Evolutionary conservation across 2,113 vertebrate genomes (phyloP), one percentile per base, ranked within the genome.

Genomic region (Paedocypris sp.): DNA sequence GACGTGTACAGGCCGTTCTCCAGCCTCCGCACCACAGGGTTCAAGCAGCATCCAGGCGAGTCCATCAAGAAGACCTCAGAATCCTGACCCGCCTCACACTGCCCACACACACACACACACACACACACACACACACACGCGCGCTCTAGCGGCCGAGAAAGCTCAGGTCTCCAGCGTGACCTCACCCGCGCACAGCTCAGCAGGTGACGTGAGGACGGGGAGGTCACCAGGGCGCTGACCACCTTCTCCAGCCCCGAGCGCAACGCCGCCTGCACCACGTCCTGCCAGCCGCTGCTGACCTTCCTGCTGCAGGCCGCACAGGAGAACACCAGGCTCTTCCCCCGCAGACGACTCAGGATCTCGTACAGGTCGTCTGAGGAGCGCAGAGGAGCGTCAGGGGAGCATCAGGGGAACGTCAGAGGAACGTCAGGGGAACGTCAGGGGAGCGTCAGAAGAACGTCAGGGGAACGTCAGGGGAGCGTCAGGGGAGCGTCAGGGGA

Each of bases 351-450:
- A 0, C 80, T 85, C 48, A 92, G 69, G 62, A 92, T 79, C 68
- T 86, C 83, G 5, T 86, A 88, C 53, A 90, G 80, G 69, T 94
- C 91, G 18, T 92, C 91, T 94, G 70, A 41, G n/a, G 6, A 3
- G 3, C 1, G 23, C 20, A 18, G 19, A 62, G 35, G 9, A 46
- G n/a, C n/a, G n/a, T n/a, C n/a, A n/a, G n/a, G n/a, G n/a, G n/a
- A n/a, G n/a, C n/a, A n/a, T n/a, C n/a, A n/a, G n/a, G n/a, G n/a
- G n/a, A n/a, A n/a, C n/a, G n/a, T n/a, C n/a, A n/a, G n/a, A n/a
- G n/a, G n/a, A n/a, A n/a, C n/a, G n/a, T n/a, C n/a, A n/a, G n/a
- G n/a, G n/a, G n/a, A n/a, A n/a, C n/a, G n/a, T n/a, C n/a, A n/a
- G n/a, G n/a, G n/a, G n/a, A n/a, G n/a, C n/a, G n/a, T n/a, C n/a